Percentiles rank a stretch among this genome's conserved stretches.
These are phyloP conservation scores for Meteorus cinctellus DNA, from an alignment of 2,888 invertebrate genomes.

Conservation along the genomic window DNA sequence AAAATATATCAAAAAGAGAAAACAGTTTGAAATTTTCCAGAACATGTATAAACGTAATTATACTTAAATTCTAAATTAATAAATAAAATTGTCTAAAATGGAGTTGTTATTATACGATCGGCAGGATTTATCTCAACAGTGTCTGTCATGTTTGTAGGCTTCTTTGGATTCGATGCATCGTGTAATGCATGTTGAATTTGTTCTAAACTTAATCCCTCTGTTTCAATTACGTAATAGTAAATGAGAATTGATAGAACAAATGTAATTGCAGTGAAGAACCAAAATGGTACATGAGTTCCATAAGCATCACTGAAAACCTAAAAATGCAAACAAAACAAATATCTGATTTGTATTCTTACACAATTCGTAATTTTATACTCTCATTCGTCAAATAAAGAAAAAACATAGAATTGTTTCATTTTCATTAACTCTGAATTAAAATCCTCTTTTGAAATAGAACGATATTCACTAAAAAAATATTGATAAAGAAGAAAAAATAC, in stretches of 20 bases:
- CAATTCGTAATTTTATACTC: too few relatives aligned
- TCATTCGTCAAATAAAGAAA: not conserved
- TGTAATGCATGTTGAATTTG: conserved; percentile 66
- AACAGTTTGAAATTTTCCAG: too few relatives aligned
- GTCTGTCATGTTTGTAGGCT: not conserved
- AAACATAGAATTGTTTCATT: not conserved
- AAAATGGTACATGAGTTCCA: conserved; percentile 65
- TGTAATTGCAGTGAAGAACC: conserved; percentile 64
- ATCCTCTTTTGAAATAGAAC: not conserved
- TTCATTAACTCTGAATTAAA: not conserved
- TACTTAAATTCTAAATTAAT: not conserved
- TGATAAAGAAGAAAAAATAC: conserved; percentile 52
- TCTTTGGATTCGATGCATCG: conserved; percentile 30
- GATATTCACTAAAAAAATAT: not conserved
- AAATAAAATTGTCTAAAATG: conserved; percentile 27
- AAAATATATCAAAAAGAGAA: too few relatives aligned
- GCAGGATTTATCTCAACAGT: conserved; percentile 21
- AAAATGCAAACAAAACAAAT: conserved; percentile 34
- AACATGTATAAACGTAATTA: not conserved
- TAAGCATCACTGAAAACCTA: conserved; percentile 63
- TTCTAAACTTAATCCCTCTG: conserved; percentile 70
- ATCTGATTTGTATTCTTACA: not conserved
- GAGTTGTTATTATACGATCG: conserved; percentile 13
- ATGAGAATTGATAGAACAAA: conserved; percentile 65
- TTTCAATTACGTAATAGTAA: conserved; percentile 69